Conservation (phyloP, 2,888 invertebrate genomes). For the Leptinotarsa peninsularis region DNA sequence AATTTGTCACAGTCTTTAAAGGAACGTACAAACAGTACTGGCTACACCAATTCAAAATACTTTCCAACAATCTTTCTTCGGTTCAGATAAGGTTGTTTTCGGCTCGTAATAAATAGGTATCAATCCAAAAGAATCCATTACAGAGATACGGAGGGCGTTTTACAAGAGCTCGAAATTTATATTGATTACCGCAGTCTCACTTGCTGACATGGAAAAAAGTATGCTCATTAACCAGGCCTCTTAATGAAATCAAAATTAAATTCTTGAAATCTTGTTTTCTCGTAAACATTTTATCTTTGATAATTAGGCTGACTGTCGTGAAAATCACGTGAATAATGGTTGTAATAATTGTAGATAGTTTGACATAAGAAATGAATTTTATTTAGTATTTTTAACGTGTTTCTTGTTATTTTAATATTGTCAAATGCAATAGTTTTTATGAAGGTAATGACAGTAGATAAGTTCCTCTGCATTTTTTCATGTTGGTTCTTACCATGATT, state of each 20-base stretch:
- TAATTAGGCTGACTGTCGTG: background rate
- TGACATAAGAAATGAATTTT: too few species aligned
- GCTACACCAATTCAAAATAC: too few species aligned
- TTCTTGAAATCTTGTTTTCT: slow-evolving; percentile 13
- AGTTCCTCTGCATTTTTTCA: too few species aligned
- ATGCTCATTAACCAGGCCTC: slow-evolving; percentile 7
- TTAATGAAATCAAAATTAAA: background rate
- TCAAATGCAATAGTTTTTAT: too few species aligned
- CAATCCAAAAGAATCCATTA: slow-evolving; percentile 18
- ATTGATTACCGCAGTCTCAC: slow-evolving; percentile 11
- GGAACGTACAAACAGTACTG: too few species aligned
- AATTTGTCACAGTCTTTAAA: too few species aligned
- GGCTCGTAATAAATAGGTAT: slow-evolving; percentile 11
- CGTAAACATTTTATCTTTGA: background rate
- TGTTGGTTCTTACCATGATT: too few species aligned
- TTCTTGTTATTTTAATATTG: too few species aligned
- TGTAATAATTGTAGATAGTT: too few species aligned
- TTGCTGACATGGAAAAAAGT: slow-evolving; percentile 6
- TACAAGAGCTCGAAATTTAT: slow-evolving; percentile 21
- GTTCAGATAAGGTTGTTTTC: background rate
- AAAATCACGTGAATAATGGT: background rate
- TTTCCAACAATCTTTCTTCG: background rate
- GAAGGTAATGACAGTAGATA: too few species aligned
- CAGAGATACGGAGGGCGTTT: slow-evolving; percentile 20
- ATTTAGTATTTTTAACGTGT: too few species aligned